phyloP scores from a whole-genome alignment of 2,888 invertebrate genomes.

The Galeruca laticollis region DNA sequence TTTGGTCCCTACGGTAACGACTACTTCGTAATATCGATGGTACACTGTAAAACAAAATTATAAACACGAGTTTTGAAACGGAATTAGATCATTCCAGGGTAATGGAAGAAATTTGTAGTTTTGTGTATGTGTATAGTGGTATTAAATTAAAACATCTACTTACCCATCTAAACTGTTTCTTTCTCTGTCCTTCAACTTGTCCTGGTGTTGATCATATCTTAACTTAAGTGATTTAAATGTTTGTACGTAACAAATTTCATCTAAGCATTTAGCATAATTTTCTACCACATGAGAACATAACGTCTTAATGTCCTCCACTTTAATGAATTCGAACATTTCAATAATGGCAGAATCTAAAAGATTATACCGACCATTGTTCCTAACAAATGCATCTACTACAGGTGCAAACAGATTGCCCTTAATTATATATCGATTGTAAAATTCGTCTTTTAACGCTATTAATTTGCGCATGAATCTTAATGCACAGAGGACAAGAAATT shows the following conservation, averaged over 20 bases:
- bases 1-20: slow-evolving; percentile 91
- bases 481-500: slow-evolving; percentile 96
- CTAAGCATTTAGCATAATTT: slow-evolving; percentile 93
- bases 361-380: slow-evolving; percentile 98
- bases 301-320: slow-evolving; percentile 91
- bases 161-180: slow-evolving; percentile 74
- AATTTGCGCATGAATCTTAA: slow-evolving; percentile 97
- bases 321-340: slow-evolving; percentile 99
- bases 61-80: no score
- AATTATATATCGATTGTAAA: slow-evolving; percentile 96
- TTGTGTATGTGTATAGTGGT: no score
- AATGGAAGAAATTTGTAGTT: no score
- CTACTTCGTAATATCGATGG: slow-evolving; percentile 84
- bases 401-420: slow-evolving; percentile 95
- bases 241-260: slow-evolving; percentile 96
- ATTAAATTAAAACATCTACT: slow-evolving; percentile 31
- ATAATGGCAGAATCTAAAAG: slow-evolving; percentile 98
- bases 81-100: no score
- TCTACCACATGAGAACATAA: slow-evolving; percentile 95
- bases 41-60: slow-evolving; percentile 68
- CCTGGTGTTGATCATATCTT: slow-evolving; percentile 92
- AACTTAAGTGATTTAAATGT: slow-evolving; percentile 94
- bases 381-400: slow-evolving; percentile 94
- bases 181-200: slow-evolving; percentile 88
- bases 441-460: slow-evolving; percentile 97